phyloP scores from a whole-genome alignment of 2,113 vertebrate genomes.

The Coreoperca whiteheadi region DNA sequence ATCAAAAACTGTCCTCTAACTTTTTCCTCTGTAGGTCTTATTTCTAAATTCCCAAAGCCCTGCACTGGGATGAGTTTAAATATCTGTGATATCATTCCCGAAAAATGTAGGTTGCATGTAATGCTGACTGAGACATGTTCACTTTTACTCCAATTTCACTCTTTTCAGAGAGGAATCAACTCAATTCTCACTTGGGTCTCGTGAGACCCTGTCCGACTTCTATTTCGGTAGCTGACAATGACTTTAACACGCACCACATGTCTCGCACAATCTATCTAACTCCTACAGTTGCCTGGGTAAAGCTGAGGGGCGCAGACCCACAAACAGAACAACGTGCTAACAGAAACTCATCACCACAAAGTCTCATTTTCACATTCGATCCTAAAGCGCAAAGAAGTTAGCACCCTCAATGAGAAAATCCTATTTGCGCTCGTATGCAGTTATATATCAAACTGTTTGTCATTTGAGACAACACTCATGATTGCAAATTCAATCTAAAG shows the following conservation, averaged over 20 bases:
- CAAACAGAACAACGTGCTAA: conserved; percentile 75
- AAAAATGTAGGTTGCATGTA: conserved; percentile 17
- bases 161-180: conserved; percentile 55
- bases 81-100: conserved; percentile 17
- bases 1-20: conserved; percentile 13
- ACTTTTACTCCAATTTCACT: conserved; percentile 29
- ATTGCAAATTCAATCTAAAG: conserved; percentile 43
- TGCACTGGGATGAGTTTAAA: conserved; percentile 38
- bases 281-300: conserved; percentile 54
- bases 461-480: conserved; percentile 1
- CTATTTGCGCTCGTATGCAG: conserved; percentile 38
- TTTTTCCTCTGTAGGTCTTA: conserved; percentile 21
- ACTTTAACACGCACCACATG: conserved; percentile 69
- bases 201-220: conserved; percentile 64
- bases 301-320: conserved; percentile 65
- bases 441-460: conserved; percentile 24
- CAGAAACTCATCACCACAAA: conserved; percentile 55
- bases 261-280: conserved; percentile 61
- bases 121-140: conserved; percentile 29
- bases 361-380: conserved; percentile 62
- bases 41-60: conserved; percentile 41
- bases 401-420: conserved; percentile 63
- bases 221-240: conserved; percentile 79
- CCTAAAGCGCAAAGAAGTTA: conserved; percentile 71
- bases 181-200: conserved; percentile 77